Conservation (phyloP, 2,113 vertebrate species). For the Bos javanicus region DNA sequence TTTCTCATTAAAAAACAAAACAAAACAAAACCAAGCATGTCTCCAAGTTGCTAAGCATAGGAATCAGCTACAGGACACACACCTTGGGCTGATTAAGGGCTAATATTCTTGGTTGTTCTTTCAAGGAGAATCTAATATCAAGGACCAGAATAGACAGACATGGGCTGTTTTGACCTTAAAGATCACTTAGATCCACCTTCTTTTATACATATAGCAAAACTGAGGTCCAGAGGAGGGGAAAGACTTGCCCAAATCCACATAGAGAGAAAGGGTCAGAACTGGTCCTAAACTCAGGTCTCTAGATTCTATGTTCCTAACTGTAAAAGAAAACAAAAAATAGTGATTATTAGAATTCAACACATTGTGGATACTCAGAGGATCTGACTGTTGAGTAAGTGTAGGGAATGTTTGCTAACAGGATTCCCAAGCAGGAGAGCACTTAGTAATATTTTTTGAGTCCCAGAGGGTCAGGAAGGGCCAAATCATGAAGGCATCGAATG, state of each 20-base stretch:
- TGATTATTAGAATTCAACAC: background rate
- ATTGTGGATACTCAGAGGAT: background rate
- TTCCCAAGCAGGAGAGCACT: background rate
- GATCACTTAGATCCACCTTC: background rate
- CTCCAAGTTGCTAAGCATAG: background rate
- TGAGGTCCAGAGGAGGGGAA: background rate
- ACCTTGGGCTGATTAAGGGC: background rate
- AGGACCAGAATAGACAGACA: background rate
- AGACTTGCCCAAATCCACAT: background rate
- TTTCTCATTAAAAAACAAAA: background rate
- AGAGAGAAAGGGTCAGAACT: background rate
- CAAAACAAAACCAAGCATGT: background rate
- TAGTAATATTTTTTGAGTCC: background rate
- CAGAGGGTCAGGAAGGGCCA: background rate
- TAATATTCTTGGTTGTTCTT: background rate
- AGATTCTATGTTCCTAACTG: background rate
- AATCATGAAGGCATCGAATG: background rate
- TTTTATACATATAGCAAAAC: background rate
- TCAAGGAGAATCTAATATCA: background rate
- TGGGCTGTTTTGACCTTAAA: background rate
- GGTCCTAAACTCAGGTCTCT: background rate
- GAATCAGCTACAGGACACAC: background rate
- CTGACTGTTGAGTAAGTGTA: background rate
- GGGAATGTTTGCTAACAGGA: background rate
- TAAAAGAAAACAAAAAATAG: background rate